Evolutionary conservation across 1,140 invertebrate species (phyloP).

Genomic region (Cydia fagiglandana): DNA sequence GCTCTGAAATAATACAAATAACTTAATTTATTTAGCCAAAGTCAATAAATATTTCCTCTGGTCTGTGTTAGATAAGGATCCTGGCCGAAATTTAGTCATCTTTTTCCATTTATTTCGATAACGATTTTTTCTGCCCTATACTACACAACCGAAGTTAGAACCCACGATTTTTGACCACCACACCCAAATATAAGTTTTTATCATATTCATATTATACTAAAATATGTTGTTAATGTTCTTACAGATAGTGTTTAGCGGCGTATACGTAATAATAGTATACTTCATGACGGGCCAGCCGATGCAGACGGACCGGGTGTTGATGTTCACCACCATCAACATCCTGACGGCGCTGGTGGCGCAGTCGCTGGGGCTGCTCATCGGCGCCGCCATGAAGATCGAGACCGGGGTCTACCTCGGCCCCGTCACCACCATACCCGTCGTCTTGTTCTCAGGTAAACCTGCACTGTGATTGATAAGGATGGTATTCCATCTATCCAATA

Average conservation of each 20-base stretch:
- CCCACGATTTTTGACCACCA: no score
- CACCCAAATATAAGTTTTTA: no score
- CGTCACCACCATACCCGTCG: constrained; percentile 93
- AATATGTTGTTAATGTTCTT: constrained; percentile 40
- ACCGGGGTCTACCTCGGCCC: constrained; percentile 96
- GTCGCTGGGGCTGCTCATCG: constrained; percentile 94
- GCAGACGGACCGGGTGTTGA: constrained; percentile 90
- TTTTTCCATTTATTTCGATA: no score
- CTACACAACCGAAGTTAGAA: no score
- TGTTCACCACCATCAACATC: constrained; percentile 93
- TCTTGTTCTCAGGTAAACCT: constrained; percentile 85
- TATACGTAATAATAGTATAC: constrained; percentile 96
- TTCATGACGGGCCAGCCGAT: constrained; percentile 96
- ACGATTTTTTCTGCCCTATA: no score
- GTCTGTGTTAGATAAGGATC: no score
- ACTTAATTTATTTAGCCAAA: no score
- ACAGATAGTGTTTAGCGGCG: constrained; percentile 92
- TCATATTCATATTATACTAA: not conserved
- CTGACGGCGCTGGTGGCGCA: constrained; percentile 95
- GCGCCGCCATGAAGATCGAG: constrained; percentile 93
- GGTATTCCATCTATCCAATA: no score
- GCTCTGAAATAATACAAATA: no score
- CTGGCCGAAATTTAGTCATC: no score
- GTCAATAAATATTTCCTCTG: no score
- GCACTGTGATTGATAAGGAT: no score